A percentile compares a stretch with the other conserved stretches of the same genome.
Conservation (phyloP, 2,113 vertebrate genomes). For the Atractosteus spatula region DNA sequence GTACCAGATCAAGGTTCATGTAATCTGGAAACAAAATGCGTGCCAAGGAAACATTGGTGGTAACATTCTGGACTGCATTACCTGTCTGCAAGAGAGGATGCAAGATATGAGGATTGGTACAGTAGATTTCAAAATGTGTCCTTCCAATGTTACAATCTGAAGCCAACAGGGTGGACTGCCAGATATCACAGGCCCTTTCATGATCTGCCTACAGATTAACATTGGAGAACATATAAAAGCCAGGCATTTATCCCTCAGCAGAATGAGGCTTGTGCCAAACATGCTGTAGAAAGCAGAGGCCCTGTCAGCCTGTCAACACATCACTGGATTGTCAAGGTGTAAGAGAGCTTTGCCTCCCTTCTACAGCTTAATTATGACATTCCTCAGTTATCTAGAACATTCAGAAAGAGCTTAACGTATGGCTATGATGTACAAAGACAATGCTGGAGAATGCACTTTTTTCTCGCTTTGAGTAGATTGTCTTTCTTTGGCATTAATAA, state of each 20-base stretch:
- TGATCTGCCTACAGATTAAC: conserved; percentile 4
- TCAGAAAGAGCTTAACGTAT: not conserved
- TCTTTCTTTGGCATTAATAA: no score
- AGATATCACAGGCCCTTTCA: not conserved
- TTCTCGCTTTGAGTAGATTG: no score
- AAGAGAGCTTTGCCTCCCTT: not conserved
- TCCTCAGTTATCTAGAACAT: not conserved
- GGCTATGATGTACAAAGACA: not conserved
- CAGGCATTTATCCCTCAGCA: not conserved
- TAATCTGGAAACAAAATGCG: no score
- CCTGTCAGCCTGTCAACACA: conserved; percentile 3
- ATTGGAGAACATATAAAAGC: not conserved
- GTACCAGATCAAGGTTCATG: no score
- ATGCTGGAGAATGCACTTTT: not conserved
- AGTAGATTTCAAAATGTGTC: no score
- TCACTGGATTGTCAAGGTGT: conserved; percentile 4
- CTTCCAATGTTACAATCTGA: no score
- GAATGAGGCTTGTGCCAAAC: not conserved
- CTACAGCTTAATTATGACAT: conserved; percentile 4
- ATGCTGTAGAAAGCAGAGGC: not conserved
- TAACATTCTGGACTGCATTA: no score
- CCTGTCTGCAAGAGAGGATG: no score
- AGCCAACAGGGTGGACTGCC: not conserved
- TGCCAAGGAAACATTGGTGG: no score
- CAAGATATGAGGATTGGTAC: no score